phyloP scores from a whole-genome alignment of 2,888 invertebrate species.

The Scaptomyza polygonia region DNA sequence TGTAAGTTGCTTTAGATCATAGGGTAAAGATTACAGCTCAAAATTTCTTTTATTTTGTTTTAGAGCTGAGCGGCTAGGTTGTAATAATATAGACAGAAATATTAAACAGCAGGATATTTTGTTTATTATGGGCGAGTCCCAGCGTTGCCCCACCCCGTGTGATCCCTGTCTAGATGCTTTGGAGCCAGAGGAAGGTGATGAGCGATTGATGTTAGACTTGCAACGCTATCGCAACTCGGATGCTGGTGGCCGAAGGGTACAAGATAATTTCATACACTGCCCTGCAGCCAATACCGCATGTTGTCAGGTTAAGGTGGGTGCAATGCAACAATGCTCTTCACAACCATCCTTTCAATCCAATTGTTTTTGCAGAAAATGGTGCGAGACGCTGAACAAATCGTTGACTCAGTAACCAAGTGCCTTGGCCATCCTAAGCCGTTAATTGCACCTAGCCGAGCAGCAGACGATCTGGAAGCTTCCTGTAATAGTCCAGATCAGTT shows the following conservation, averaged over 20 bases:
- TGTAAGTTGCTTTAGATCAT: constrained; percentile 30
- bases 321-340: neutral
- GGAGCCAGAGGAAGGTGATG: constrained; percentile 52
- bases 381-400: constrained; percentile 45
- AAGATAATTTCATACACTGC: constrained; percentile 38
- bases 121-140: constrained; percentile 70
- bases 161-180: constrained; percentile 48
- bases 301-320: constrained; percentile 62
- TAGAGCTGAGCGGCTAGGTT: neutral
- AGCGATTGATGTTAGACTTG: constrained; percentile 68
- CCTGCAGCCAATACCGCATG: constrained; percentile 55
- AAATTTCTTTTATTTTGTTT: neutral
- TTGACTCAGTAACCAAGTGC: constrained; percentile 28
- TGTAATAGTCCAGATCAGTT: neutral
- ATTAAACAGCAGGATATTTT: constrained; percentile 68
- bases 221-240: constrained; percentile 67
- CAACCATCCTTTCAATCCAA: neutral
- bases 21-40: too few relatives aligned
- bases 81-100: constrained; percentile 21
- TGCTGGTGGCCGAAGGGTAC: constrained; percentile 49
- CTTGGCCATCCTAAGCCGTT: constrained; percentile 28
- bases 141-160: constrained; percentile 49
- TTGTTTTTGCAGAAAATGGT: constrained; percentile 52
- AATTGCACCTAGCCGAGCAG: constrained; percentile 35
- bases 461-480: constrained; percentile 3